Base-by-base conservation (phyloP, 2,797 vertebrate species). In the Coregonus sp. region DNA sequence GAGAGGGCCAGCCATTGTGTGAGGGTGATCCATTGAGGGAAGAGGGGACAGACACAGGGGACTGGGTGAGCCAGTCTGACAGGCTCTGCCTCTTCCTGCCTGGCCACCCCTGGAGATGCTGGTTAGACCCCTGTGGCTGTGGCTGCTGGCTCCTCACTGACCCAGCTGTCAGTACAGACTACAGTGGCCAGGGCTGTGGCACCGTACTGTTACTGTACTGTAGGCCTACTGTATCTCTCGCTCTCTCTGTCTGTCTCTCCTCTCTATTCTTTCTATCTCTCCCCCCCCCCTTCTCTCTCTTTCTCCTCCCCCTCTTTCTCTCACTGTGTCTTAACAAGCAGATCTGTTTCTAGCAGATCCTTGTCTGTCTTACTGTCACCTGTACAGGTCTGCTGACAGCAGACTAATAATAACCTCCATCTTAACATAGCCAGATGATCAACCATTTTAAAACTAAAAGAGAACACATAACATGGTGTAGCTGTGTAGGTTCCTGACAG, bases 61-160 rank as follows among this genome's bases (percentile, higher is more conserved):
- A 7, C 59, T 25, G 59, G 59, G 20, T 25, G 59, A 35, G 33
- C 80, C 71, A 74, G 74, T 73, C 54, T 4, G 40, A 70, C 70
- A 12, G 6, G 73, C 70, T 67, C 25, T 35, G 37, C 69, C 15
- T 50, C 4, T 54, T 68, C 66, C 75, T 52, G 70, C 66, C 54
- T 35, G 54, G 16, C 33, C 54, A 61, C 72, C 18, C 72, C 35
- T 59, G 56, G 56, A 59, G 56, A 6, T 59, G 20, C 59, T 5
- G 35, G 37, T 16, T 20, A 20, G 16, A n/a, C 16, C 15, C 33
- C 66, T 16, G 66, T 68, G 66, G 20, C 66, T 16, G 66, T 68
- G 66, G 7, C 59, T 25, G n/a, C 59, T 61, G 59, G 69, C 40
- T 7, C 37, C 35, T 68, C 66, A 33, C 66, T 5, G 65, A 31